A percentile compares a stretch with the other conserved stretches of the same genome.
phyloP scores from a whole-genome alignment of 2,797 vertebrate species.

The Atherinosoma microstoma region DNA sequence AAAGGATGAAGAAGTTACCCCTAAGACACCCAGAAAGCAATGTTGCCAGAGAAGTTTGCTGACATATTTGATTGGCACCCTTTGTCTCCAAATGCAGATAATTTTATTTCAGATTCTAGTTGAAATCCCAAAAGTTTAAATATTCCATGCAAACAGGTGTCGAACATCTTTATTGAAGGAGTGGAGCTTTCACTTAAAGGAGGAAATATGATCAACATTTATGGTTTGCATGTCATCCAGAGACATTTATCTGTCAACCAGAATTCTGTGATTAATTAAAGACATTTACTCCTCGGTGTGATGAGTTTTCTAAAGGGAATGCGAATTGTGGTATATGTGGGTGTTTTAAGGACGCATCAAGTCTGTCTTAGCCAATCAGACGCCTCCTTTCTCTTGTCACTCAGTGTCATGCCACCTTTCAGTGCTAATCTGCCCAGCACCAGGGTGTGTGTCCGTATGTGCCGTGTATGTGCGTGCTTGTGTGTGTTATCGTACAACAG shows the following conservation, averaged over 20 bases:
- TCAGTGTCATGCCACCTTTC: slow-evolving; percentile 43
- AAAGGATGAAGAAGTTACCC: neutral
- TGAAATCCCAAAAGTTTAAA: too few species aligned
- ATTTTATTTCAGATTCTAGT: too few species aligned
- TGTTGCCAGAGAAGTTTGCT: neutral
- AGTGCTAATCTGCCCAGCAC: slow-evolving; percentile 52
- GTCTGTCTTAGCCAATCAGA: slow-evolving; percentile 54
- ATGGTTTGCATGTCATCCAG: too few species aligned
- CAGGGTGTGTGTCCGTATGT: slow-evolving; percentile 45
- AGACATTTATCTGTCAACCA: too few species aligned
- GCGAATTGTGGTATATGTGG: slow-evolving; percentile 46
- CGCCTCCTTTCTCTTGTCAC: slow-evolving; percentile 30
- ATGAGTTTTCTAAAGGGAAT: neutral
- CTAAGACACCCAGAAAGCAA: neutral
- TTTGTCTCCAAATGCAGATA: too few species aligned
- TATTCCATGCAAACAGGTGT: too few species aligned
- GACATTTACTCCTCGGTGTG: neutral
- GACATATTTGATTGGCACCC: too few species aligned
- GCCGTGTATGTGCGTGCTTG: slow-evolving; percentile 52
- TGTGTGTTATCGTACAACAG: slow-evolving; percentile 61
- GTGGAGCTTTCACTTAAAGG: too few species aligned
- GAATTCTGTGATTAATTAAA: too few species aligned
- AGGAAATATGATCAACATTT: too few species aligned
- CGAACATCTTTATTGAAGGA: too few species aligned
- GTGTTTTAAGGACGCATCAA: slow-evolving; percentile 34